These are phyloP conservation scores for Phalacrocorax aristotelis DNA, from an alignment of 2,113 vertebrate genomes.

Conservation along the genomic window DNA sequence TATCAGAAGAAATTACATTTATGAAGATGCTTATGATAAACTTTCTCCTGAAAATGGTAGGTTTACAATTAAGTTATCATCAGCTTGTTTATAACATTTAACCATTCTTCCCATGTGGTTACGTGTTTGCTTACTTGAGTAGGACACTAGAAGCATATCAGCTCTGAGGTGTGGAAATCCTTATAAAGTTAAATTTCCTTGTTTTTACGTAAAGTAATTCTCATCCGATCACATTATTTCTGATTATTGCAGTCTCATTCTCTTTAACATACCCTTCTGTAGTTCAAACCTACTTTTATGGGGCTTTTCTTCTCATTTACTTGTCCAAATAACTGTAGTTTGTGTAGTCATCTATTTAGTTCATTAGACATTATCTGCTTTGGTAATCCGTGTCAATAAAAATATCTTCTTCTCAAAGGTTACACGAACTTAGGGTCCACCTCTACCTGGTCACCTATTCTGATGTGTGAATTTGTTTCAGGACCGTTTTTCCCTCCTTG, in stretches of 20 bases:
- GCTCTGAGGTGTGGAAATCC: not conserved
- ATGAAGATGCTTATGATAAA: conserved; percentile 98
- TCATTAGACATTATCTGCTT: not conserved
- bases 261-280: not conserved
- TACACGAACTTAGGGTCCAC: not conserved
- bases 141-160: not conserved
- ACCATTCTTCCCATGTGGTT: not conserved
- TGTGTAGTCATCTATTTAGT: not conserved
- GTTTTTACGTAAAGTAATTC: not conserved
- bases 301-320: not conserved
- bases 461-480: not conserved
- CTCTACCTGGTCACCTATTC: not conserved
- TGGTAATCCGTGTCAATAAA: not conserved
- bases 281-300: not conserved
- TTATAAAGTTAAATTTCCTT: not conserved
- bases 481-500: not conserved
- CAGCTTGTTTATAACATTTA: not conserved
- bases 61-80: not conserved
- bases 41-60: conserved; percentile 97
- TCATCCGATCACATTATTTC: not conserved
- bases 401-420: not conserved
- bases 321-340: not conserved
- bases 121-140: not conserved
- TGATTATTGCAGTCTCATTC: not conserved
- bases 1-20: conserved; percentile 98